Percentiles rank a stretch among this genome's conserved stretches.
These are phyloP conservation scores for Halocynthia aurantium DNA, from an alignment of 23 tunicate genomes.

Conservation along the genomic window DNA sequence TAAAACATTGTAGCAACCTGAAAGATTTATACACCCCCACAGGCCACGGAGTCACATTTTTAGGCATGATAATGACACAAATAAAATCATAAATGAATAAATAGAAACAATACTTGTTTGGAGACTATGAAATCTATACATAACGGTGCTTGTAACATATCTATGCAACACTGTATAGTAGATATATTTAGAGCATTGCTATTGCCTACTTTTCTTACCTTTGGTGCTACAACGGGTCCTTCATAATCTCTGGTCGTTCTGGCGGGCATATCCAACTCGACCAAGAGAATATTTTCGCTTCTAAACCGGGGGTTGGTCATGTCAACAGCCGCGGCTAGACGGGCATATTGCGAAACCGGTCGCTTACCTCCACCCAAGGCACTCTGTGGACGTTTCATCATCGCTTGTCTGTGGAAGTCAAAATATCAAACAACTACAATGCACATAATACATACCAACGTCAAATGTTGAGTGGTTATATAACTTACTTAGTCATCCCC, in stretches of 20 bases:
- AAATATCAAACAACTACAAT: too few species aligned
- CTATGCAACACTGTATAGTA: too few species aligned
- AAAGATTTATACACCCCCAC: too few species aligned
- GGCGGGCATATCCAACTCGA: conserved; percentile 93
- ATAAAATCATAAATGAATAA: not conserved
- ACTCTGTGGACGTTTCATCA: conserved; percentile 94
- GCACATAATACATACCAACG: too few species aligned
- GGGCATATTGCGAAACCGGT: conserved; percentile 72
- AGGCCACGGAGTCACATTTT: too few species aligned
- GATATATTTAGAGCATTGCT: too few species aligned
- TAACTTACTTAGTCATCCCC: too few species aligned
- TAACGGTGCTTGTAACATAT: too few species aligned
- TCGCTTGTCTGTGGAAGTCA: conserved; percentile 37
- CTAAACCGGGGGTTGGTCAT: conserved; percentile 65
- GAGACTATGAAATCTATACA: too few species aligned
- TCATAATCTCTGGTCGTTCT: conserved; percentile 86
- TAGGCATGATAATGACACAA: not conserved
- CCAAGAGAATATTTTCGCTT: conserved; percentile 78
- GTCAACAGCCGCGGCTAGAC: conserved; percentile 81
- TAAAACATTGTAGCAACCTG: too few species aligned
- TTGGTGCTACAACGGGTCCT: conserved; percentile 89
- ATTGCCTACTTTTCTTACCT: conserved; percentile 20
- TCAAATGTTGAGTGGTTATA: too few species aligned
- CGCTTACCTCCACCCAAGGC: conserved; percentile 65
- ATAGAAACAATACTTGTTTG: not conserved